Percentiles rank a stretch among this genome's conserved stretches.
Conservation (phyloP, 2,113 vertebrate species). For the Coracopsis vasa region DNA sequence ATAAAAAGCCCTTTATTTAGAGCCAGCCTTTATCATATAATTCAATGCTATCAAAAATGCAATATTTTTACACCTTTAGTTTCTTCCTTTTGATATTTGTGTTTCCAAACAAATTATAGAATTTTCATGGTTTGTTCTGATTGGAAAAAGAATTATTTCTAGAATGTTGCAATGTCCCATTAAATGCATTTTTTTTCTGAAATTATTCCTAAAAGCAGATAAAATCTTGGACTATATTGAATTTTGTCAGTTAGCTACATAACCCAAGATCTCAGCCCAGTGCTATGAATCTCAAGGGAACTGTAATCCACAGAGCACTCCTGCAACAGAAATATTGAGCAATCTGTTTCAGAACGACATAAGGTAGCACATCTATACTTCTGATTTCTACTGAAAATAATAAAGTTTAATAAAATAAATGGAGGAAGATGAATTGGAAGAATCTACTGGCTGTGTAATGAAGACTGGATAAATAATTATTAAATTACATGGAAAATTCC, state of each 20-base stretch:
- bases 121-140: not conserved
- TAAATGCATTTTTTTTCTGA: not conserved
- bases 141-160: not conserved
- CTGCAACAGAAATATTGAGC: not conserved
- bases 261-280: not conserved
- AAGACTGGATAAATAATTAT: not conserved
- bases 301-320: not conserved
- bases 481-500: not conserved
- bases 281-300: not conserved
- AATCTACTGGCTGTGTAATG: not conserved
- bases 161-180: not conserved
- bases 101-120: not conserved
- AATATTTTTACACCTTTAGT: not conserved
- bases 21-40: not conserved
- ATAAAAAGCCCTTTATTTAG: not conserved
- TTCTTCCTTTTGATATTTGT: not conserved
- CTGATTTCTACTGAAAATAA: not conserved
- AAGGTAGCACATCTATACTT: not conserved
- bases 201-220: not conserved
- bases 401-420: not conserved
- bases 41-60: not conserved
- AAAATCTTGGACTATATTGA: not conserved
- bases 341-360: not conserved
- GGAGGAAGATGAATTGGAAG: not conserved
- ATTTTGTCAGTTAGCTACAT: not conserved